phyloP scores from a whole-genome alignment of 2,113 vertebrate genomes.

The Perccottus glenii region DNA sequence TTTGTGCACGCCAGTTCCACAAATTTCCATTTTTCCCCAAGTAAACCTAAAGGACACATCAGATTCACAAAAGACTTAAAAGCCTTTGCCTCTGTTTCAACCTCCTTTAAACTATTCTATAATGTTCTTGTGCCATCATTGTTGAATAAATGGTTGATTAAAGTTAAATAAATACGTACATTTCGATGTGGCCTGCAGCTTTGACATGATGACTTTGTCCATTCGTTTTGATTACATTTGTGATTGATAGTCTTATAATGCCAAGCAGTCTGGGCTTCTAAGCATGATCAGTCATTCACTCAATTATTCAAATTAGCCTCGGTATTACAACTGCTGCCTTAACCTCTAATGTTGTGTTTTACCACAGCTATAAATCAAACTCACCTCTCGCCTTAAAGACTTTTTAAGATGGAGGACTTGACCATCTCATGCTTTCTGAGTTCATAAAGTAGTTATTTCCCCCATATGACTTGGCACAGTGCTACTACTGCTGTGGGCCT shows the following conservation, averaged over 20 bases:
- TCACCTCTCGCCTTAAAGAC: constrained; percentile 44
- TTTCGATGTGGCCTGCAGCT: constrained; percentile 56
- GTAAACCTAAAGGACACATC: too few species aligned
- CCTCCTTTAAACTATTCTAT: constrained; percentile 13
- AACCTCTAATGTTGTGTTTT: constrained; percentile 65
- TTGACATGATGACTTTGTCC: constrained; percentile 64
- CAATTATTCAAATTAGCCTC: constrained; percentile 72
- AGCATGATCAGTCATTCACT: constrained; percentile 72
- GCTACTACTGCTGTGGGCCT: constrained; percentile 10
- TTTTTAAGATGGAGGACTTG: constrained; percentile 21
- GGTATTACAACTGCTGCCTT: constrained; percentile 69
- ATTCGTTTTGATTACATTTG: constrained; percentile 70
- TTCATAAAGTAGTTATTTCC: neutral
- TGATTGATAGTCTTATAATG: constrained; percentile 68
- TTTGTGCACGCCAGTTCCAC: too few species aligned
- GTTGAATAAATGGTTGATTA: constrained; percentile 43
- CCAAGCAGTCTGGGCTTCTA: constrained; percentile 54
- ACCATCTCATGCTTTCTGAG: neutral
- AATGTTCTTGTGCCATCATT: constrained; percentile 18
- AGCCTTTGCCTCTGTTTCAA: constrained; percentile 12
- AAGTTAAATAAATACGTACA: constrained; percentile 66
- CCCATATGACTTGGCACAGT: neutral
- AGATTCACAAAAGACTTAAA: too few species aligned
- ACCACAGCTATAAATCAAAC: constrained; percentile 65
- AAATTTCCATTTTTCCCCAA: too few species aligned